Evolutionary conservation across 2,888 invertebrate species (phyloP).

Genomic region (Drosophila niveifrons): DNA sequence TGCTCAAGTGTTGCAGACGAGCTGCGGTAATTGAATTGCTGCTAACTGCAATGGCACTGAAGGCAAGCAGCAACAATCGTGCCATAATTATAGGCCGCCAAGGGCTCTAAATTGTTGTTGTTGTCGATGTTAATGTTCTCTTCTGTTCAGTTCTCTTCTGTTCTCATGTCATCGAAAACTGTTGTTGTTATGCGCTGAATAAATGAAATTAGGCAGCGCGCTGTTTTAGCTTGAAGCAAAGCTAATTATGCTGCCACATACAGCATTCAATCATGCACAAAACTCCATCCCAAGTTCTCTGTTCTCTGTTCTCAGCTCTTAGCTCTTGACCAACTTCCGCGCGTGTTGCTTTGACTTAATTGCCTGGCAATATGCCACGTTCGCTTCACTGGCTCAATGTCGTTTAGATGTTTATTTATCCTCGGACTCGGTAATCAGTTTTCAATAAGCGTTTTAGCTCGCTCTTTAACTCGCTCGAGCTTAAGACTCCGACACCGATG

Average conservation of each 20-base stretch:
- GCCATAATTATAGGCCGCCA: conserved; percentile 59
- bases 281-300: neutral
- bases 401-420: conserved; percentile 52
- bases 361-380: conserved; percentile 71
- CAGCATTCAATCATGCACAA: conserved; percentile 33
- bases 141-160: neutral
- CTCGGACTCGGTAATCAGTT: conserved; percentile 61
- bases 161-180: neutral
- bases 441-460: conserved; percentile 58
- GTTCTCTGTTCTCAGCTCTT: neutral
- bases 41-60: conserved; percentile 55
- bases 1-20: conserved; percentile 62
- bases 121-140: neutral
- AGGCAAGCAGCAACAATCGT: conserved; percentile 60
- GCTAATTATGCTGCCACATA: conserved; percentile 54
- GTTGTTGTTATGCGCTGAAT: conserved; percentile 15
- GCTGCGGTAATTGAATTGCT: conserved; percentile 68
- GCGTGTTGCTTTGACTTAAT: conserved; percentile 70
- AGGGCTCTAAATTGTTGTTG: conserved; percentile 49
- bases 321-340: conserved; percentile 36
- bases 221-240: conserved; percentile 38
- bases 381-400: conserved; percentile 35
- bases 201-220: conserved; percentile 46
- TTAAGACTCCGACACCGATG: conserved; percentile 25
- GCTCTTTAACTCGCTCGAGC: conserved; percentile 24